These are phyloP conservation scores for Sesia apiformis DNA, from an alignment of 2,888 invertebrate species.

Conservation along the genomic window DNA sequence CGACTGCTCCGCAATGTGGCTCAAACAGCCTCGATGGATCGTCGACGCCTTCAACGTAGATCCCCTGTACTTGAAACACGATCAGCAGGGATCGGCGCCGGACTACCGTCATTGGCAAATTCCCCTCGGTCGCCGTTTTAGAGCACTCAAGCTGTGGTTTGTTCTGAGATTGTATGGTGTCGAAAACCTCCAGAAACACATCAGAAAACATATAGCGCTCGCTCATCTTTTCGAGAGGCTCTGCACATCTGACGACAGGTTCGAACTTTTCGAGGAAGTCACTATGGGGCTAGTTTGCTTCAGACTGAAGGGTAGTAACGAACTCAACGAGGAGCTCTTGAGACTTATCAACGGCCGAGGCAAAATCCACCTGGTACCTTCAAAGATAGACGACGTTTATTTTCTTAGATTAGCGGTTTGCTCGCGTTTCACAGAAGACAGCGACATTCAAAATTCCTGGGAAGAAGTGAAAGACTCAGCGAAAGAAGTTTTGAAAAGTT, in stretches of 20 bases:
- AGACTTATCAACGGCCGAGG: constrained; percentile 92
- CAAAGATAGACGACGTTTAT: constrained; percentile 87
- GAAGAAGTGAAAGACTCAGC: constrained; percentile 86
- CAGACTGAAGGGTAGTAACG: constrained; percentile 89
- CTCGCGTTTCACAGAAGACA: constrained; percentile 85
- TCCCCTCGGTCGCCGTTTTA: constrained; percentile 92
- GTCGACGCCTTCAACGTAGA: constrained; percentile 98
- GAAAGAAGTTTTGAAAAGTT: constrained; percentile 74
- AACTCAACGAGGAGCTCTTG: constrained; percentile 85
- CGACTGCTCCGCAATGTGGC: constrained; percentile 99
- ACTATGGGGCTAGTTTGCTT: constrained; percentile 98
- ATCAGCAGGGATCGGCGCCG: constrained; percentile 90
- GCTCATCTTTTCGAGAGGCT: constrained; percentile 91
- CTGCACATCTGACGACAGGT: constrained; percentile 84
- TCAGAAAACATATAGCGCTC: constrained; percentile 87
- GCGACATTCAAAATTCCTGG: constrained; percentile 91
- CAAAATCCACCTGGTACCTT: constrained; percentile 93
- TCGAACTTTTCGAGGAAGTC: constrained; percentile 92
- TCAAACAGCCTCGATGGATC: constrained; percentile 90
- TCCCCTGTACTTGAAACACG: constrained; percentile 96
- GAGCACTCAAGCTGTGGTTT: constrained; percentile 96
- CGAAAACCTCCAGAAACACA: constrained; percentile 89
- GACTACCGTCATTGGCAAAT: constrained; percentile 99
- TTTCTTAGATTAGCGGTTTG: constrained; percentile 94
- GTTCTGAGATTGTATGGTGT: constrained; percentile 92